phyloP scores from a whole-genome alignment of 2,888 invertebrate species.

The Molorchus minor region DNA sequence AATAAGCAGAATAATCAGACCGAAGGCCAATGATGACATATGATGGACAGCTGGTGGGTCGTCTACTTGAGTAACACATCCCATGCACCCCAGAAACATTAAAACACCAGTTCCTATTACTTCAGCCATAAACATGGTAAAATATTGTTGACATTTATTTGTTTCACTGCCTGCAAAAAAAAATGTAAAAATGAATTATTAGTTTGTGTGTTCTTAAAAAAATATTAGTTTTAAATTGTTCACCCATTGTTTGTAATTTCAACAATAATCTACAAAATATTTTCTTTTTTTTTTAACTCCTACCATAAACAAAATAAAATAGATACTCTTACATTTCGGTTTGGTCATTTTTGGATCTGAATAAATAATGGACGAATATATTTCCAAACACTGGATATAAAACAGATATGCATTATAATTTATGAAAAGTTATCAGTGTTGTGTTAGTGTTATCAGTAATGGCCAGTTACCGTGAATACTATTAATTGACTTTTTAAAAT shows the following conservation, averaged over 20 bases:
- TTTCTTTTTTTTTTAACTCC: no score
- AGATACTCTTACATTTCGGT: no score
- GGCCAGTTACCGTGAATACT: not conserved
- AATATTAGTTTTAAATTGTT: not conserved
- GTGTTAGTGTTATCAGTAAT: not conserved
- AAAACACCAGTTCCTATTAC: conserved; percentile 73
- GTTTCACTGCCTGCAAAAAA: not conserved
- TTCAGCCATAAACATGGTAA: conserved; percentile 65
- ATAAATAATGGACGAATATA: no score
- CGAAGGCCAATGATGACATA: conserved; percentile 70
- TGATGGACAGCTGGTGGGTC: conserved; percentile 60
- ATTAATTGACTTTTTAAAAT: not conserved
- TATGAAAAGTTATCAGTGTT: no score
- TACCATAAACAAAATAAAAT: no score
- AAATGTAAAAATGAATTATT: not conserved
- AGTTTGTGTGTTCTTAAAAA: not conserved
- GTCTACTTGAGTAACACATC: conserved; percentile 65
- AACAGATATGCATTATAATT: no score
- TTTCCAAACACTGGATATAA: no score
- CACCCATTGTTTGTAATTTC: not conserved
- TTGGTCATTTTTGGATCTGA: no score
- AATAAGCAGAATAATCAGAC: conserved; percentile 73
- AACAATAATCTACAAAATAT: no score
- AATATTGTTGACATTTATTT: conserved; percentile 24
- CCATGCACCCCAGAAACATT: conserved; percentile 79